Evolutionary conservation across 2,888 invertebrate genomes (phyloP), one percentile per base, ranked within the genome.

Genomic region (Tenthredo scrophulariae): DNA sequence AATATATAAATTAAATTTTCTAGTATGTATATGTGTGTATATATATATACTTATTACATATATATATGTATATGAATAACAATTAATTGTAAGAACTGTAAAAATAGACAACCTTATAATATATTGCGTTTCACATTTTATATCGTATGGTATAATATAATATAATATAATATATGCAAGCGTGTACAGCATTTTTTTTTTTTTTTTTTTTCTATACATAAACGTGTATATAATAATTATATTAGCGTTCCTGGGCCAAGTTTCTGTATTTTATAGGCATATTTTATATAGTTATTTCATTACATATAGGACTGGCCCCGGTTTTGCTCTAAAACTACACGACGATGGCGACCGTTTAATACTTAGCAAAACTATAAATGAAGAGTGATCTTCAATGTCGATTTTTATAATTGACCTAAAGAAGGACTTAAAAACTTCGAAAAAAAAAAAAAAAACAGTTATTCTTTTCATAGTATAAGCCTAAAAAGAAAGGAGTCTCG

Each of bases 1-100:
- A 77, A 77, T 77, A 80, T 80, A 80, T 80, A 80, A 80, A 80
- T 80, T 80, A 80, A 62, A 62, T 80, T 80, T 80, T 80, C 80
- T 80, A 80, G 58, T 62, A 80, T 80, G 29, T 29, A 54, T 77
- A 77, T 50, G 29, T 29, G 5, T 77, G 29, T 75, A 26, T 46
- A 77, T 75, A 26, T 75, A 58, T 77, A 26, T 50, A 15, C 50
- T 46, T 75, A 75, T 40, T 75, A 75, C 50, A 46, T 26, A 26
- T 75, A 50, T 50, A 74, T 74, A 22, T 40, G 40, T 54, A 62
- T 80, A 80, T 15, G 26, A 37, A 77, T 77, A 62, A 80, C 80
- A 80, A 80, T 37, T 80, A 80, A 10, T 80, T 80, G 58, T 80
- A 58, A 80, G 58, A 65, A 80, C 26, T 80, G 33, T 80, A 80